Percentiles rank a stretch among this genome's conserved stretches.
Conservation (phyloP, 53 echinoderm and acorn worm species). For the Luidia sarsii region DNA sequence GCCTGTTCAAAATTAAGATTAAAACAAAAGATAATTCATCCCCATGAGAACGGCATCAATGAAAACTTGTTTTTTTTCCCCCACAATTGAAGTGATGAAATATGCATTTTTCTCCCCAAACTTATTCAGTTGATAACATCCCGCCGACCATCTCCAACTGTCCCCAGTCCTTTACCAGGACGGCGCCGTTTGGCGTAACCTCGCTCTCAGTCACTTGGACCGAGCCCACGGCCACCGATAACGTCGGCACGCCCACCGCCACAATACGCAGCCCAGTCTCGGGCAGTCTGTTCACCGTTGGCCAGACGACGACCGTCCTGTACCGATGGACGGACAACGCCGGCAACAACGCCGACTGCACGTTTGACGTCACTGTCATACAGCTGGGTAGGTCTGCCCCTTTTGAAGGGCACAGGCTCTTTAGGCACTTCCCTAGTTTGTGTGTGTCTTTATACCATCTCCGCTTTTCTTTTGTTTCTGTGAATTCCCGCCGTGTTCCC, state of each 20-base stretch:
- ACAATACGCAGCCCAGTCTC: conserved; percentile 32
- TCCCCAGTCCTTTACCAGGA: conserved; percentile 38
- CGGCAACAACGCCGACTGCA: conserved; percentile 48
- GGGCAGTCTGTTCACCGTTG: conserved; percentile 38
- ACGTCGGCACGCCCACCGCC: conserved; percentile 27
- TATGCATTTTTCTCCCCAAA: not conserved
- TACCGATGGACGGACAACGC: conserved; percentile 65
- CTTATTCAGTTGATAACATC: conserved; percentile 13
- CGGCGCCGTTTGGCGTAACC: conserved; percentile 16
- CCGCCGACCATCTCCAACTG: conserved; percentile 60
- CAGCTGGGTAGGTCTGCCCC: not conserved
- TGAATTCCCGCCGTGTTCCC: too few relatives aligned
- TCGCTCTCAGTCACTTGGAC: conserved; percentile 36
- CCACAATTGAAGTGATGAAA: too few relatives aligned
- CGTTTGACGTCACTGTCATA: conserved; percentile 60
- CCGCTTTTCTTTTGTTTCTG: too few relatives aligned
- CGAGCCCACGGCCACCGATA: conserved; percentile 68
- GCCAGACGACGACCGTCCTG: conserved; percentile 54
- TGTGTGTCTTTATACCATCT: too few relatives aligned
- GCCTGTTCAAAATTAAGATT: too few relatives aligned
- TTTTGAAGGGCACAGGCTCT: too few relatives aligned
- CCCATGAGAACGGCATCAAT: too few relatives aligned
- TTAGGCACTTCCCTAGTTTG: too few relatives aligned
- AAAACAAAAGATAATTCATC: too few relatives aligned
- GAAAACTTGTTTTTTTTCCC: too few relatives aligned